Evolutionary conservation across 1,140 invertebrate species (phyloP), one percentile per base, ranked within the genome.

Genomic region (Drosophila rhopaloa): DNA sequence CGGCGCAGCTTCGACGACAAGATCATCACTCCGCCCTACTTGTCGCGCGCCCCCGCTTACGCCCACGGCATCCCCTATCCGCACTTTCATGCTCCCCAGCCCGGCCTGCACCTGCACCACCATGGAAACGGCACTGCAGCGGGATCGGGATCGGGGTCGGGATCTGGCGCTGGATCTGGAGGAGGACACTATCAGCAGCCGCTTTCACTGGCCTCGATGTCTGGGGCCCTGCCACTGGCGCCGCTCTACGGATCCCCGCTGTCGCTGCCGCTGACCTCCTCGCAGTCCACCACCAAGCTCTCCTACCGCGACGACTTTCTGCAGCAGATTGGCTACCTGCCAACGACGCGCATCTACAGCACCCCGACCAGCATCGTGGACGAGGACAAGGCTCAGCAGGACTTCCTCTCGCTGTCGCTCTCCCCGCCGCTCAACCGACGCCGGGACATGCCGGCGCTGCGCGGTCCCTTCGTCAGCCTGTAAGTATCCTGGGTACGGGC

Each of bases 401-500:
- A 93, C 44, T 92, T 92, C 66, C 80, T 93, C 54, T 93, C 93
- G 32, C 70, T 93, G 40, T 93, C 93, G 5, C 78, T 93, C 40
- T 93, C 93, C 24, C 93, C 93, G 46, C 93, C 93, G 27, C 80
- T 93, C 41, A 93, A 92, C 75, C 88, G 93, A 19, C 86, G 93
- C 37, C 79, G 92, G 55, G 91, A 93, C 41, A 93, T 93, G 91
- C 93, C 93, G 24, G 92, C 92, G 5, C 74, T 93, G 59, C 81
- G 91, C 62, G 93, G 93, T 75, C 91, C 92, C 19, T 93, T 91
- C 65, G 92, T 93, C 63, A 93, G 93, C 68, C 76, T 93, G 92
- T 93, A 65, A 93, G 92, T 93, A 92, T 4, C 10, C 32, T 11
- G 9, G 24, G 1, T 10, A 19, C 29, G 11, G 0, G 29, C 5